Evolutionary conservation across 2,113 vertebrate species (phyloP), one percentile per base, ranked within the genome.

Genomic region (Dolichotis patagonum): DNA sequence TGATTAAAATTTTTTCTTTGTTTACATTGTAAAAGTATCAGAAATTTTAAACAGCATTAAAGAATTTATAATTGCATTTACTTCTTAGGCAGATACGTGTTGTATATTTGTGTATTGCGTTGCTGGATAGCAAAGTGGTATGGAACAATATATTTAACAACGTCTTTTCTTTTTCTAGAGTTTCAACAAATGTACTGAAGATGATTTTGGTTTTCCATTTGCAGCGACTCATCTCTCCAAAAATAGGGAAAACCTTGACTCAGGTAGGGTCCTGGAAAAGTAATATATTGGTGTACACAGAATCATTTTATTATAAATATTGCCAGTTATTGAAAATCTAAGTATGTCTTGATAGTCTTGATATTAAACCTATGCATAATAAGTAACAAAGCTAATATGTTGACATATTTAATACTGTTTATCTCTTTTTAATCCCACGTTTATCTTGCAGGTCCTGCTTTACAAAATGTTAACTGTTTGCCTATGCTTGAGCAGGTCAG

Each of bases 401-500:
- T 97, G 41, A 24, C 49, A 9, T 96, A 62, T 85, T 94, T 97
- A 97, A 96, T 98, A 82, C 13, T 16, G 77, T 24, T 96, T 97
- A 52, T 98, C 7, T 96, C 98, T 98, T 82, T 87, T 94, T 97
- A 97, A 96, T 98, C 77, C 16, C 22, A 85, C 14, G 96, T 97
- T 43, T 98, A 10, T 97, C 97, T 98, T 99, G 89, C 97, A 99
- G 99, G 98, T 97, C 54, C 77, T 2, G 58, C 96, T 96, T 98
- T 98, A 75, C 98, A 98, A 73, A 98, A 98, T 98, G 95, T 96
- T 90, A 98, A 97, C 80, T 96, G 97, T 98, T 96, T 98, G 85
- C 96, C 98, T 81, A 97, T 97, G 65, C 88, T 98, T 92, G 98
- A 98, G 97, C 98, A 99, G 99, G 99, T 99, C 90, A 98, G 98